Evolutionary conservation across 2,888 invertebrate genomes (phyloP).

Genomic region (Pterobdella sp.): DNA sequence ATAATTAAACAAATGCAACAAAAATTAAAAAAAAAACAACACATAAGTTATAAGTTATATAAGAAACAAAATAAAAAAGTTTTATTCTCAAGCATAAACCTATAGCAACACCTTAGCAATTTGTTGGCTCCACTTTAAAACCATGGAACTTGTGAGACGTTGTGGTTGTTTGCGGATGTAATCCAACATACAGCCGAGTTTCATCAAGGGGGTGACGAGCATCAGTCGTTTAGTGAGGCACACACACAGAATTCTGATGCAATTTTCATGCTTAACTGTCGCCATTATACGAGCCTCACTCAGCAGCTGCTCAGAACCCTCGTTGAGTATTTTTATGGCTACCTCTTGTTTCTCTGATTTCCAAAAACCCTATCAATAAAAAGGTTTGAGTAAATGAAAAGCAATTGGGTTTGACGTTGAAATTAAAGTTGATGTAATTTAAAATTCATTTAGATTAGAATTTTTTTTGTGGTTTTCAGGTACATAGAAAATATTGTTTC

Average conservation of each 20-base stretch:
- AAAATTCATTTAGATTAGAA: neutral
- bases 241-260: constrained; percentile 31
- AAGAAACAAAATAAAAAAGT: constrained; percentile 2
- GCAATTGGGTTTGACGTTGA: neutral
- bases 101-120: constrained; percentile 33
- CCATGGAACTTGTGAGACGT: constrained; percentile 10
- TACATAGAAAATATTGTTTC: neutral
- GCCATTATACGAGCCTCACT: constrained; percentile 32
- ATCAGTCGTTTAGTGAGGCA: constrained; percentile 29
- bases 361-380: constrained; percentile 24
- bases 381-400: constrained; percentile 5
- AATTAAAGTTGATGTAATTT: neutral
- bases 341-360: constrained; percentile 15
- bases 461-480: neutral
- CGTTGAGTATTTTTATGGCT: constrained; percentile 32
- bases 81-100: too few species aligned
- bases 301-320: constrained; percentile 29
- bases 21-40: neutral
- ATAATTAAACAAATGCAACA: neutral
- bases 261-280: constrained; percentile 31
- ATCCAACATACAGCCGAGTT: constrained; percentile 32
- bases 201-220: constrained; percentile 31
- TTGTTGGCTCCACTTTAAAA: constrained; percentile 31
- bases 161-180: constrained; percentile 24
- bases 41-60: neutral